Percentiles rank a stretch among this genome's conserved stretches.
phyloP scores from a whole-genome alignment of 2,113 vertebrate species.

The Oriolus oriolus region DNA sequence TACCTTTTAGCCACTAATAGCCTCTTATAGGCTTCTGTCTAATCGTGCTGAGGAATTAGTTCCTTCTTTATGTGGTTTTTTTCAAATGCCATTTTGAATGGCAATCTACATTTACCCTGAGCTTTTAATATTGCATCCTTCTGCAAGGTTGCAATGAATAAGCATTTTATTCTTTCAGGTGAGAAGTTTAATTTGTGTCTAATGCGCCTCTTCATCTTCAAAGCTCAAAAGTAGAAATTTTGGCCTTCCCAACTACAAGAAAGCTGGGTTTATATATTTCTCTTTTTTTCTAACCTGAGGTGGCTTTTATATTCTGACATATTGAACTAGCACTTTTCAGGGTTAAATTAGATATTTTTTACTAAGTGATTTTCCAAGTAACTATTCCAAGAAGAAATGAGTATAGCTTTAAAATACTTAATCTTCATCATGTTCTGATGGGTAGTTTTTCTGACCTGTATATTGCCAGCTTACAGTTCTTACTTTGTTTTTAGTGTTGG shows the following conservation, averaged over 20 bases:
- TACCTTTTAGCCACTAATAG: not conserved
- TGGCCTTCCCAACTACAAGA: not conserved
- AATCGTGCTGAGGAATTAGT: not conserved
- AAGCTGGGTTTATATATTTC: rapidly evolving
- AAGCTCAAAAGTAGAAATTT: not conserved
- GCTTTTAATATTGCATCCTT: not conserved
- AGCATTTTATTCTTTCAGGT: not conserved
- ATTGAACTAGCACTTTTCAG: not conserved
- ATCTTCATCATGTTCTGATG: not conserved
- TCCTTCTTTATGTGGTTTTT: not conserved
- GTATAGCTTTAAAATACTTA: not conserved
- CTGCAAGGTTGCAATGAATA: not conserved
- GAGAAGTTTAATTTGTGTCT: not conserved
- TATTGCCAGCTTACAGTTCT: not conserved
- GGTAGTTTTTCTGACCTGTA: not conserved
- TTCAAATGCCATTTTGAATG: not conserved
- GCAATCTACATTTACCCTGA: not conserved
- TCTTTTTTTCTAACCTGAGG: not conserved
- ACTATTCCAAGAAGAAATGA: not conserved
- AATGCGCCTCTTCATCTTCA: not conserved
- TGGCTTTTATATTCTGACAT: not conserved
- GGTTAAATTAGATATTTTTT: not conserved
- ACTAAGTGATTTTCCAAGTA: not conserved
- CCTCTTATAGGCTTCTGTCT: not conserved
- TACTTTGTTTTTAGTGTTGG: not conserved